These are phyloP conservation scores for Cabera pusaria DNA, from an alignment of 2,888 invertebrate species.

Conservation along the genomic window DNA sequence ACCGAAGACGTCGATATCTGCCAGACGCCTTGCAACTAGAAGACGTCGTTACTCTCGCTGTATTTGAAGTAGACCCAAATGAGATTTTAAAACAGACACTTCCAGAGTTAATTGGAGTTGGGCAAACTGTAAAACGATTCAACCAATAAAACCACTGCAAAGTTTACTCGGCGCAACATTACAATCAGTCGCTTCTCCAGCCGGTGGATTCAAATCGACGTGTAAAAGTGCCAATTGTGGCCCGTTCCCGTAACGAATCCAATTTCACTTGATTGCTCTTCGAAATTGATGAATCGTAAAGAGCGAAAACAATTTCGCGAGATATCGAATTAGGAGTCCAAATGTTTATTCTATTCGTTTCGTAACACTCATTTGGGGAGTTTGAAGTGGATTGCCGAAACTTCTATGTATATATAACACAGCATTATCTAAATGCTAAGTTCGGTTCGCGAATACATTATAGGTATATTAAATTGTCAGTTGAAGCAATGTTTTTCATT, in stretches of 20 bases:
- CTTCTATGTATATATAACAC: not conserved
- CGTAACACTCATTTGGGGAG: slow-evolving; percentile 13
- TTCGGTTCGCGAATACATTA: too few species aligned
- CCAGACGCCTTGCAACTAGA: slow-evolving; percentile 34
- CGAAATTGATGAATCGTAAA: slow-evolving; percentile 55
- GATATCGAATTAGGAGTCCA: slow-evolving; percentile 44
- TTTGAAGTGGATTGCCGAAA: slow-evolving; percentile 12
- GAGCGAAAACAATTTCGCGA: slow-evolving; percentile 49
- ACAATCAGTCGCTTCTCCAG: slow-evolving; percentile 42
- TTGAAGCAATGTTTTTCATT: too few species aligned
- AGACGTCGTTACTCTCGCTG: too few species aligned
- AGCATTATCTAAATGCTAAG: too few species aligned
- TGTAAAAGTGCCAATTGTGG: slow-evolving; percentile 57
- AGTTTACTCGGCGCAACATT: slow-evolving; percentile 36
- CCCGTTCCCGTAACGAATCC: slow-evolving; percentile 53
- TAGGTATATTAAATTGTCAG: too few species aligned
- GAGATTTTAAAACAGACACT: slow-evolving; percentile 1
- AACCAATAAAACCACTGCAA: slow-evolving; percentile 29
- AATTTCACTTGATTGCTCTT: slow-evolving; percentile 52
- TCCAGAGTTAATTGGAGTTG: slow-evolving; percentile 19
- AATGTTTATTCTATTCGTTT: slow-evolving; percentile 24
- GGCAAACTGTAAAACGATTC: slow-evolving; percentile 21
- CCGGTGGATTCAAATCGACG: slow-evolving; percentile 48
- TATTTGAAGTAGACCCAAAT: too few species aligned
- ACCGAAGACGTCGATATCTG: slow-evolving; percentile 47